Evolutionary conservation across 2,888 invertebrate genomes (phyloP), one percentile per base, ranked within the genome.

Genomic region (Odontothrips loti): DNA sequence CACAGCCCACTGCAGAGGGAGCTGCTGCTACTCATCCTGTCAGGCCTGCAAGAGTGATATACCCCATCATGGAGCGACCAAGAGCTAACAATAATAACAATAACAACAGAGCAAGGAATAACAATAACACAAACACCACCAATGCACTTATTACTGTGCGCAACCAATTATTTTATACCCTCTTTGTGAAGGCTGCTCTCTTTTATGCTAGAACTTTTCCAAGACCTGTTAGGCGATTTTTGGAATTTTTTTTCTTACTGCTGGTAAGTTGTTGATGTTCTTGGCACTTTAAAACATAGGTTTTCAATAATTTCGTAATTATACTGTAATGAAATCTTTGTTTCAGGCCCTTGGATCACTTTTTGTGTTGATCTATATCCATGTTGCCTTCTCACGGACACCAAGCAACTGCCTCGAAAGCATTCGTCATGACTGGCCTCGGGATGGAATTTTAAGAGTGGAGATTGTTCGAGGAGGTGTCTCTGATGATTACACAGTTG

Each of bases 351-450:
- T 96, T 84, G 86, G 93, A 81, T 95, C 97, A 81, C 94, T 99
- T 88, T 95, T 95, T 86, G 94, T 97, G 80, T 90, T 99, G 85
- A 93, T 95, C 80, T 99, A 99, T 87, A 96, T 99, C 86, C 99
- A 99, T 87, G 92, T 96, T 87, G 94, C 95, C 83, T 98, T 98
- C 88, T 96, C 97, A 79, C 92, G 95, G 86, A 92, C 96, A 83
- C 97, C 98, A 11, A 95, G 96, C 81, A 96, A 96, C 85, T 99
- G 99, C 87, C 90, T 99, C 84, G 93, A 96, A 86, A 93, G 95
- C 87, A 92, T 97, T 51, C 92, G 94, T 86, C 91, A 94, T 84
- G 92, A 93, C 17, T 99, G 99, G 99, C 98, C 99, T 0, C 90
- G 96, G 83, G 96, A 97, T 88, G 99, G 99, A 8, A 96, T 99